Evolutionary conservation across 2,888 invertebrate species (phyloP), one percentile per base, ranked within the genome.

Genomic region (Anoncus sp.): DNA sequence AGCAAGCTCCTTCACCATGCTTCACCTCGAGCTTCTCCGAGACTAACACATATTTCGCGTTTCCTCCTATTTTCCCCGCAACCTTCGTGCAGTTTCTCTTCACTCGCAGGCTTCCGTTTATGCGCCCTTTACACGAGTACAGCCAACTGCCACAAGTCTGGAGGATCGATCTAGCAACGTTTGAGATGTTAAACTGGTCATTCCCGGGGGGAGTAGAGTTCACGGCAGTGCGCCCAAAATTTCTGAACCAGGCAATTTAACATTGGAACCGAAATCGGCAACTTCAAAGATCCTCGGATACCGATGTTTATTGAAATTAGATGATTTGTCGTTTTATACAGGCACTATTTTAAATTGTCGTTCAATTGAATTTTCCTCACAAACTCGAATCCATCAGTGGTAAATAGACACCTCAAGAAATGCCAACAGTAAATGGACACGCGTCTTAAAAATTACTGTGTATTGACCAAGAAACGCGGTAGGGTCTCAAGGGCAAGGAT

Each of bases 1-100:
- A 49, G 70, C 62, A 71, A 71, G 66, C 71, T 71, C 65, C 57
- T 40, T 40, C 55, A n/a, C 16, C 22, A n/a, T 59, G 59, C 62
- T 75, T 78, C n/a, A n/a, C 74, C 60, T 40, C 35, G 16, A 47
- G 35, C 63, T 20, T 31, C 53, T n/a, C 27, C n/a, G n/a, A n/a
- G 40, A 59, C 12, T 12, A 43, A 16, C 24, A 57, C 38, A 31
- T 62, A 53, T 62, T 53, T 40, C 12, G 38, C 24, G n/a, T 27
- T 63, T 69, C 69, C 59, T 63, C 59, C 65, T 55, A 55, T 67
- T 60, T 55, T 4, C 22, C 40, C 22, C 40, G 16, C 49, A 57
- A 70, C 24, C 62, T 9, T 63, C 27, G 47, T 55, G 27, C 38
- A 49, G 22, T 38, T 59, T 53, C 59, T 49, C 63, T 27, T 12